Base-by-base conservation (phyloP, 2,888 invertebrate species). In the Bembecia ichneumoniformis region DNA sequence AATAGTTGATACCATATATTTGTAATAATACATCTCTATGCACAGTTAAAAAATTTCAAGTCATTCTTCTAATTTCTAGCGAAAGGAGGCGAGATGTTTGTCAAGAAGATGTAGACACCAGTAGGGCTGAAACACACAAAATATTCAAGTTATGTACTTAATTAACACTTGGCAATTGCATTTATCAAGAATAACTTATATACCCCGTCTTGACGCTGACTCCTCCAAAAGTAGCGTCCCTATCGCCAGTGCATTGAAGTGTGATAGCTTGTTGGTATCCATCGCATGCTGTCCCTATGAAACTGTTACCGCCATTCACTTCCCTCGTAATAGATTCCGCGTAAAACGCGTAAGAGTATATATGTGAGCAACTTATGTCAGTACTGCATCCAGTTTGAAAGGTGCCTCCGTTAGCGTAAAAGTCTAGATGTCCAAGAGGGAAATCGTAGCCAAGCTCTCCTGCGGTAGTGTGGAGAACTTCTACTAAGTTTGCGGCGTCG, bases 351-450 rank as follows among this genome's bases (percentile, higher is more conserved):
- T 75, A 81, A 1, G 68, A 53, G 48, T 66, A 73, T 1, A 52
- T 65, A 47, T 80, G 81, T 0, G 82, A 75, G 60, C 88, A 88
- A 0, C 46, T 1, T 0, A 49, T 0, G 16, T 73, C 67, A 0
- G 47, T 47, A 3, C 63, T 71, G 52, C 88, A 88, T 11, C 78
- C 77, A 1, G 46, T 54, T 56, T 86, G 86, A 36, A 36, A n/a
- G 1, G 54, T 36, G 9, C 86, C 87, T 3, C 84, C 84, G 54
- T 87, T 86, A 28, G 87, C 57, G 54, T 82, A 88, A 60, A 87
- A 84, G 59, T 87, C 77, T 1, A 86, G 3, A 53, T 74, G 63
- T 10, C 87, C 87, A 11, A 87, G 59, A 0, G 87, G 82, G 0
- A 53, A 48, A 57, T 82, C 84, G 56, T 83, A 84, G 34, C 87